Base-by-base conservation (phyloP, 1,140 invertebrate genomes). In the Druon quercuslanigerum region DNA sequence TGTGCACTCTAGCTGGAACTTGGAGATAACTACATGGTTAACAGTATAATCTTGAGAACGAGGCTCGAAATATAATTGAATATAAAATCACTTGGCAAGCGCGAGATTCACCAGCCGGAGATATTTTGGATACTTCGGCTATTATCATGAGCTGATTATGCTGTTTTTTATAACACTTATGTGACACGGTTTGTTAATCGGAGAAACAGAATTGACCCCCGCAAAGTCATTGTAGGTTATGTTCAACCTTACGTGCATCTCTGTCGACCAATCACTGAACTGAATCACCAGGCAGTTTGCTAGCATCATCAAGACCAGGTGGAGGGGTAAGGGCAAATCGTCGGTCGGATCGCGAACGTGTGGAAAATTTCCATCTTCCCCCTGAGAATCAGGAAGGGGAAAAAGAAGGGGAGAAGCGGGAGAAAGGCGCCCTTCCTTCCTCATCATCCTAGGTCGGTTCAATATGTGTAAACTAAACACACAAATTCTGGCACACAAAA, bases 271-370 rank as follows among this genome's bases (percentile, higher is more conserved):
- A 33, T 40, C 60, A 25, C 7, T 33, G 25, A 66, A 66, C 20
- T 25, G 20, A 25, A 25, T 5, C 25, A 33, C 25, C 5, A 33
- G 25, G 25, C 3, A 3, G 25, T 33, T 33, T 33, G 25, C 40
- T 46, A 9, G 40, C 40, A 11, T 40, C 40, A 40, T 40, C 40
- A 40, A 40, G 40, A 1, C 40, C 60, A 33, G 60, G 25, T 66
- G 60, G 60, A 66, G 60, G 60, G 60, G 60, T 33, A 66, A 66
- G 60, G 60, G 60, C 33, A 66, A 66, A 46, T 66, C 60, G n/a
- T 40, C 60, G 60, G n/a, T 40, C 60, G 60, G 25, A 14, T 66
- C 25, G 60, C 25, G 14, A 33, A 33, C 25, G 33, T 46, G 60
- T 33, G 33, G 60, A 40, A 66, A 66, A 66, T 66, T 66, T 66